Conservation (phyloP, 37 sponge, comb jelly and placozoan species). For the Geodia barretti region DNA sequence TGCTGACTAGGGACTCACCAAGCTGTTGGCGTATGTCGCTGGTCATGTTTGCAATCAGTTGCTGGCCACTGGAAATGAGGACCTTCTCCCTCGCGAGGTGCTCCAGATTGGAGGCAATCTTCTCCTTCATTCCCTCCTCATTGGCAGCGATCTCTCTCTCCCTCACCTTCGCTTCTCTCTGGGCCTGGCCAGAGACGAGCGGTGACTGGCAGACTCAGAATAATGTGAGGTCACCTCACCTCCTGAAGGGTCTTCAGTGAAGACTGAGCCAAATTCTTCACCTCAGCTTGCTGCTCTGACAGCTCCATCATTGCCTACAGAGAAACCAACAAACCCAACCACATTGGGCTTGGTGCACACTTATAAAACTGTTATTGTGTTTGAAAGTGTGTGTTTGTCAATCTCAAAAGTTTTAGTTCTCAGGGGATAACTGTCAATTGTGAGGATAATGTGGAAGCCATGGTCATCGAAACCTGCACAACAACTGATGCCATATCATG, state of each 20-base stretch:
- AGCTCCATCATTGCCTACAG: not conserved
- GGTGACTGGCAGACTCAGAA: not conserved
- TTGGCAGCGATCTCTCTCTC: constrained; percentile 17
- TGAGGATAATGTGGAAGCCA: not conserved
- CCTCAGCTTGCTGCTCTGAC: not conserved
- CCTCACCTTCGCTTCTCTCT: constrained; percentile 14
- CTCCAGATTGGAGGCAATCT: constrained; percentile 43
- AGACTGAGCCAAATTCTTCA: not conserved
- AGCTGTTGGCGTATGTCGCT: constrained; percentile 37
- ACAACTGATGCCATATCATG: too few relatives aligned
- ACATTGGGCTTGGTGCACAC: too few relatives aligned
- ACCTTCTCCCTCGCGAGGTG: constrained; percentile 47
- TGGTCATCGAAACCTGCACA: too few relatives aligned
- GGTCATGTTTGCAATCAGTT: constrained; percentile 68
- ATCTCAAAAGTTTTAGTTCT: too few relatives aligned
- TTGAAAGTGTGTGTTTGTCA: too few relatives aligned
- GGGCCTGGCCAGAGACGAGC: constrained; percentile 12
- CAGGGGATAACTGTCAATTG: not conserved
- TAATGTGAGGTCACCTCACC: not conserved
- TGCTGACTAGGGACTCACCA: constrained; percentile 27
- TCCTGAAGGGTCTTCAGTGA: not conserved
- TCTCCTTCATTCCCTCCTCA: constrained; percentile 24
- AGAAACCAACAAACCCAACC: not conserved
- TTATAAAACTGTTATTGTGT: too few relatives aligned
- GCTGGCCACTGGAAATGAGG: constrained; percentile 49